phyloP scores from a whole-genome alignment of 2,888 invertebrate species.

The Tetrapedia diversipes region DNA sequence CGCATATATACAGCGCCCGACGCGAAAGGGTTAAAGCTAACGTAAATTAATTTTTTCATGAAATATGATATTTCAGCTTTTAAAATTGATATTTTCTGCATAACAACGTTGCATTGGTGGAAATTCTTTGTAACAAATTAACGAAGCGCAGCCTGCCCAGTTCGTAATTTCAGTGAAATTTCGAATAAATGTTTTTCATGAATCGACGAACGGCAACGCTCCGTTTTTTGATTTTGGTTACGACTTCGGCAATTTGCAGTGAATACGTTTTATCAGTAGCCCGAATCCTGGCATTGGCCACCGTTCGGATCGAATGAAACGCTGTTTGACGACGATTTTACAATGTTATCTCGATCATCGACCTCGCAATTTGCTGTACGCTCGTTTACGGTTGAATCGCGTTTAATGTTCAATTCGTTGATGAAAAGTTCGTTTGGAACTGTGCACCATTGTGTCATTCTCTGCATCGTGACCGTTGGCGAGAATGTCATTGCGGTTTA shows the following conservation, averaged over 20 bases:
- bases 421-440: slow-evolving; percentile 1
- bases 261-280: slow-evolving; percentile 29
- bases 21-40: no score
- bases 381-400: slow-evolving; percentile 19
- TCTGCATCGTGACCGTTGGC: background rate
- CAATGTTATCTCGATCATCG: slow-evolving; percentile 28
- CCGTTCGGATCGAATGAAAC: slow-evolving; percentile 16
- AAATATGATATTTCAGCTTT: no score
- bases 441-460: slow-evolving; percentile 11
- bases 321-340: slow-evolving; percentile 29
- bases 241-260: slow-evolving; percentile 20
- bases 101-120: no score
- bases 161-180: slow-evolving; percentile 1
- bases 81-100: no score
- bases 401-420: slow-evolving; percentile 19
- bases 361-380: slow-evolving; percentile 29
- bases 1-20: no score
- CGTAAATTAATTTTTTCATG: no score
- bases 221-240: slow-evolving; percentile 15
- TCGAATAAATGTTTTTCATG: background rate
- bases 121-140: slow-evolving; percentile 7
- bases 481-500: background rate
- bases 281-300: background rate
- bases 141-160: slow-evolving; percentile 9
- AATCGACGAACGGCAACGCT: background rate